These are phyloP conservation scores for Schrankia costaestrigalis DNA, from an alignment of 2,888 invertebrate genomes.

Conservation along the genomic window DNA sequence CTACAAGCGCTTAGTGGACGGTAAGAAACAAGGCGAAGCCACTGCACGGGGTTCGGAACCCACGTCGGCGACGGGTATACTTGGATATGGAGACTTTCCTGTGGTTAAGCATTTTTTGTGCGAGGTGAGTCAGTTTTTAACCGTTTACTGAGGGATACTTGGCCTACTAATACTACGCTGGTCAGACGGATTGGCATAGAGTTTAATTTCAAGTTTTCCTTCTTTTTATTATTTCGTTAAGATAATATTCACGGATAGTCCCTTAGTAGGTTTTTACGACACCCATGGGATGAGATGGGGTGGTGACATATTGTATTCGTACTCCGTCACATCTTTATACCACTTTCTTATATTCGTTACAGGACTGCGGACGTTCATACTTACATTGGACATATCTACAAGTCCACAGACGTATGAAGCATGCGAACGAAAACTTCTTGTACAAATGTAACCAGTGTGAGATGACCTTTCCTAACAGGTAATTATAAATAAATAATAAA, in stretches of 20 bases:
- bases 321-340: not conserved
- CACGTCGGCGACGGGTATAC: conserved; percentile 50
- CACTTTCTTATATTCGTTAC: not conserved
- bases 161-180: too few relatives aligned
- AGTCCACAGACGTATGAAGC: conserved; percentile 74
- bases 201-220: too few relatives aligned
- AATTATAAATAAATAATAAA: not conserved
- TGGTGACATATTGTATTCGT: not conserved
- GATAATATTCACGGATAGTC: too few relatives aligned
- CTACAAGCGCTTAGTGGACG: conserved; percentile 66
- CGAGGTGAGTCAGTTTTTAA: conserved; percentile 53
- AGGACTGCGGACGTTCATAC: conserved; percentile 75
- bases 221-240: too few relatives aligned
- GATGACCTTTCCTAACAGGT: conserved; percentile 69
- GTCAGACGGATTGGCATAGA: too few relatives aligned
- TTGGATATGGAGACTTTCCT: conserved; percentile 72
- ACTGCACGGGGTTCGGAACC: conserved; percentile 29
- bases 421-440: conserved; percentile 57
- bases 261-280: too few relatives aligned
- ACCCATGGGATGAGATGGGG: too few relatives aligned
- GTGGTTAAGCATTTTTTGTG: conserved; percentile 77
- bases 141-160: too few relatives aligned
- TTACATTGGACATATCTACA: conserved; percentile 77
- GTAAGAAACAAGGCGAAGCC: conserved; percentile 34
- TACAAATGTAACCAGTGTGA: conserved; percentile 69